These are phyloP conservation scores for Petrocephalus schoutedeni DNA, from an alignment of 2,797 vertebrate species.

Conservation along the genomic window DNA sequence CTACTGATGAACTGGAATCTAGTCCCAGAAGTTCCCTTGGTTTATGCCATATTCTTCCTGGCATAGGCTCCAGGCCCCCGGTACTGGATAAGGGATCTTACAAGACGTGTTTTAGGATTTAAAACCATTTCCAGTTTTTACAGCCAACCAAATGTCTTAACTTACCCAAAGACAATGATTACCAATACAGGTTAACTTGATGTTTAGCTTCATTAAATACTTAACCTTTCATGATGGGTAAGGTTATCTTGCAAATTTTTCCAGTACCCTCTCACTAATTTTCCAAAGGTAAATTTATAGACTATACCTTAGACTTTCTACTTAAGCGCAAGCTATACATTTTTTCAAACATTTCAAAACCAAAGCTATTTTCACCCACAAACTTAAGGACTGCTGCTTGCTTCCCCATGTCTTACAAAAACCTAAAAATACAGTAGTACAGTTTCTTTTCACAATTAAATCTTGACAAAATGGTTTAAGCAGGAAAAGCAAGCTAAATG, in stretches of 20 bases:
- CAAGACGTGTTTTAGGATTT: not conserved
- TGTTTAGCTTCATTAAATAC: not conserved
- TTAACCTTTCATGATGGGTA: not conserved
- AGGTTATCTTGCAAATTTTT: not conserved
- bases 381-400: not conserved
- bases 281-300: not conserved
- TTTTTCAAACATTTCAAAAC: not conserved
- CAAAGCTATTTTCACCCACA: not conserved
- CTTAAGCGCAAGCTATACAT: no score
- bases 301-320: not conserved
- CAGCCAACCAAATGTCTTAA: not conserved
- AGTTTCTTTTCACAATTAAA: not conserved
- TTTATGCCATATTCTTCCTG: not conserved
- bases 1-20: not conserved
- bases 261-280: not conserved
- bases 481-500: not conserved
- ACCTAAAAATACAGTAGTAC: not conserved
- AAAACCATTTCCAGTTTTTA: not conserved
- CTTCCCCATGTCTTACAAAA: not conserved
- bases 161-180: not conserved
- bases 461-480: not conserved
- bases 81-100: not conserved
- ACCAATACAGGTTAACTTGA: not conserved
- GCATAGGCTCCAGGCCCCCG: not conserved
- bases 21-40: not conserved